These are phyloP conservation scores for Leptopilina drosophilae DNA, from an alignment of 2,888 invertebrate genomes.

Conservation along the genomic window DNA sequence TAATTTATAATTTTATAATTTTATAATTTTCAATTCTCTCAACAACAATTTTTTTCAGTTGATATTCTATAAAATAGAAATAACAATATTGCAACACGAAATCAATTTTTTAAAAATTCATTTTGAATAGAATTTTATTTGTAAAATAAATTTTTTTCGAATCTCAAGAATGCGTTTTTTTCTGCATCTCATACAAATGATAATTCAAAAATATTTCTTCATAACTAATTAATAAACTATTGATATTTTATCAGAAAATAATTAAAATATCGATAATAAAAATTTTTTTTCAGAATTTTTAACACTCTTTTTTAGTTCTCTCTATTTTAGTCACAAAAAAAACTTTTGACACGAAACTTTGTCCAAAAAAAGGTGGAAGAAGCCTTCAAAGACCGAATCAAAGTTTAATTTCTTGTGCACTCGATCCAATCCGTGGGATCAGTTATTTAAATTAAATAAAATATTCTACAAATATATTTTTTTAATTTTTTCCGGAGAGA, in stretches of 20 bases:
- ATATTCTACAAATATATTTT: constrained; percentile 2
- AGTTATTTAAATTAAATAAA: constrained; percentile 24
- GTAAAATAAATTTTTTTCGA: neutral
- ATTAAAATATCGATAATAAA: no score
- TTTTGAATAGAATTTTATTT: neutral
- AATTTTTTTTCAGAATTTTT: no score
- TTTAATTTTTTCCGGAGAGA: neutral
- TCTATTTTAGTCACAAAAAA: neutral
- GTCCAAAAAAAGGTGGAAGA: neutral
- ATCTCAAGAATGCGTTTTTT: neutral
- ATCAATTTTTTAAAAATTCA: neutral
- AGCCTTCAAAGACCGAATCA: constrained; percentile 33
- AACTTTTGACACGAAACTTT: constrained; percentile 29
- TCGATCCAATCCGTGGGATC: constrained; percentile 36
- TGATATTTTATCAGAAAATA: no score
- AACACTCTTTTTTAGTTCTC: no score
- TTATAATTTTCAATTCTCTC: neutral
- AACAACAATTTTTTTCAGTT: neutral
- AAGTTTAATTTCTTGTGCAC: constrained; percentile 22
- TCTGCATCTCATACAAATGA: neutral
- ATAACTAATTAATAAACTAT: neutral
- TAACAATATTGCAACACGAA: constrained; percentile 12
- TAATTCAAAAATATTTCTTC: neutral
- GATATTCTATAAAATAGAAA: neutral
- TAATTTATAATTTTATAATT: constrained; percentile 1